A percentile compares a stretch with the other conserved stretches of the same genome.
phyloP scores from a whole-genome alignment of 1,140 invertebrate species.

The Phymorhynchus buccinoides region DNA sequence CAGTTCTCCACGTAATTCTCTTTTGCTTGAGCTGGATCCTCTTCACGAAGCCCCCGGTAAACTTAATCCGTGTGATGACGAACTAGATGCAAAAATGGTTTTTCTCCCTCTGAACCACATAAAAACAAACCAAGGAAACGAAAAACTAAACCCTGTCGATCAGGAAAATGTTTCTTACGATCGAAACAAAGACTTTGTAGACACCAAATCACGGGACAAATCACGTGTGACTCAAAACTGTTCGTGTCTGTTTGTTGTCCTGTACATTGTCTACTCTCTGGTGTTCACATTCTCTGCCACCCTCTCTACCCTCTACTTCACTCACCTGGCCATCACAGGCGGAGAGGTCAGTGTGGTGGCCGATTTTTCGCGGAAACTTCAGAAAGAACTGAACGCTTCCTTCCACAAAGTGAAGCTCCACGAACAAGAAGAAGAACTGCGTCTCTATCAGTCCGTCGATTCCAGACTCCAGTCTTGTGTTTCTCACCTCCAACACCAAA shows the following conservation, averaged over 20 bases:
- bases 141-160: conserved; percentile 32
- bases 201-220: neutral
- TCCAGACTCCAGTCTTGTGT: conserved; percentile 57
- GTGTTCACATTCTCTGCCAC: conserved; percentile 62
- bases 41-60: neutral
- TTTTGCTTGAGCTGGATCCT: neutral
- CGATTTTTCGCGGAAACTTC: conserved; percentile 51
- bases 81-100: neutral
- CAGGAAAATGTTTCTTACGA: neutral
- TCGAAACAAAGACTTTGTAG: neutral
- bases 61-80: neutral
- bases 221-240: conserved; percentile 44
- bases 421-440: conserved; percentile 53
- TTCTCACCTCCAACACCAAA: conserved; percentile 53
- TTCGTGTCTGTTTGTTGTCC: conserved; percentile 48
- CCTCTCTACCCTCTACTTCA: conserved; percentile 57
- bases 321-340: conserved; percentile 47
- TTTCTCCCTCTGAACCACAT: neutral
- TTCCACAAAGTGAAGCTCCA: conserved; percentile 52
- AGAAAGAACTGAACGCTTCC: conserved; percentile 45
- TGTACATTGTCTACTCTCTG: conserved; percentile 62
- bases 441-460: conserved; percentile 52
- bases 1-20: neutral
- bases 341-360: conserved; percentile 50
- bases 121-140: conserved; percentile 36